Evolutionary conservation across 2,113 vertebrate species (phyloP).

Genomic region (Trachemys scripta): DNA sequence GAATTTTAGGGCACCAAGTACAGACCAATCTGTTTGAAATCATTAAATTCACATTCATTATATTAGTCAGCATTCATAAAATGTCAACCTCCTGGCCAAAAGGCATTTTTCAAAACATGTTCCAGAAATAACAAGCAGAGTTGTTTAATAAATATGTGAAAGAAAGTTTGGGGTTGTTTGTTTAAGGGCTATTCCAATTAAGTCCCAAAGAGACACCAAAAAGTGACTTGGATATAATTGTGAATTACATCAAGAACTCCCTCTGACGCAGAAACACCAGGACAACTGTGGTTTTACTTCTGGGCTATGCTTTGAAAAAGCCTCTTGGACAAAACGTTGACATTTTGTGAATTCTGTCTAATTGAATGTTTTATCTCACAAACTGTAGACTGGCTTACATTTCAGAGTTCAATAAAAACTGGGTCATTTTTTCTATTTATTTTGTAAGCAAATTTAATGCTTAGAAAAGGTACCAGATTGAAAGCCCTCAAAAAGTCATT

Average conservation of each 20-base stretch:
- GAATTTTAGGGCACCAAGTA: not conserved
- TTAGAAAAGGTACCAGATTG: not conserved
- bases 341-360: not conserved
- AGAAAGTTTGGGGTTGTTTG: not conserved
- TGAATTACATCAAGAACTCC: not conserved
- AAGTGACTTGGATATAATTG: not conserved
- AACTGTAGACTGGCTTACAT: not conserved
- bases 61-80: not conserved
- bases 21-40: not conserved
- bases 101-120: not conserved
- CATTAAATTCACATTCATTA: rapidly evolving
- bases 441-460: not conserved
- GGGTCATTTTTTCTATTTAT: not conserved
- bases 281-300: not conserved
- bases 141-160: not conserved
- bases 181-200: not conserved
- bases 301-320: slow-evolving; percentile 18
- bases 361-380: not conserved
- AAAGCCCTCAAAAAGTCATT: not conserved
- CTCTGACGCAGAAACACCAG: not conserved
- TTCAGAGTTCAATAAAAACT: not conserved
- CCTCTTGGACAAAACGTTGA: not conserved
- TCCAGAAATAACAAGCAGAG: not conserved
- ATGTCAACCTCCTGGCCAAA: rapidly evolving
- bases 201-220: not conserved